Evolutionary conservation across 2,797 vertebrate genomes (phyloP).

Genomic region (Tinamus major): DNA sequence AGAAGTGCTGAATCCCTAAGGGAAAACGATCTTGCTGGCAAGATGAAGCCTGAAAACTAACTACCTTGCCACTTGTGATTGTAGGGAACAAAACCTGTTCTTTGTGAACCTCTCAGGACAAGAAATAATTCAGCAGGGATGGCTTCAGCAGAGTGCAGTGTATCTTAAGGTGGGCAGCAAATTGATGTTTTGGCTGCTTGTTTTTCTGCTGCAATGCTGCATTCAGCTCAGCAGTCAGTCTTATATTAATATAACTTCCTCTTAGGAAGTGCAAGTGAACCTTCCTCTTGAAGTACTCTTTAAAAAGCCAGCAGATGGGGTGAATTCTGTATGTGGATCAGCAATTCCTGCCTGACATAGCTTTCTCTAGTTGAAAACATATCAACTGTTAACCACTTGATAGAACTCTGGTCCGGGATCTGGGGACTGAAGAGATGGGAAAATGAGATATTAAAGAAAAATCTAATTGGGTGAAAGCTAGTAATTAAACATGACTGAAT

Average conservation of each 20-base stretch:
- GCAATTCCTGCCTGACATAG: neutral
- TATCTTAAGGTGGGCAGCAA: neutral
- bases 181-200: neutral
- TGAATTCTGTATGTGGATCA: neutral
- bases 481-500: neutral
- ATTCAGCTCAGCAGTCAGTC: neutral
- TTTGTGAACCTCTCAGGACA: conserved; percentile 31
- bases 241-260: neutral
- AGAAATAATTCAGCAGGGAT: neutral
- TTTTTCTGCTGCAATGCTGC: neutral
- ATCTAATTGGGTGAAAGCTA: neutral
- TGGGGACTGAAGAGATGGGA: neutral
- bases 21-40: conserved; percentile 26
- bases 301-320: neutral
- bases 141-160: neutral
- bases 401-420: neutral
- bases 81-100: conserved; percentile 21
- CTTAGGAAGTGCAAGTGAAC: neutral
- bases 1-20: neutral
- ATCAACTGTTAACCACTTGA: neutral
- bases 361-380: fast-evolving
- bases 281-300: neutral
- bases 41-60: conserved; percentile 31
- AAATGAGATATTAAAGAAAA: neutral
- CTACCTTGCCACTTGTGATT: neutral